These are phyloP conservation scores for Albula glossodonta DNA, from an alignment of 2,113 vertebrate species.

Conservation along the genomic window DNA sequence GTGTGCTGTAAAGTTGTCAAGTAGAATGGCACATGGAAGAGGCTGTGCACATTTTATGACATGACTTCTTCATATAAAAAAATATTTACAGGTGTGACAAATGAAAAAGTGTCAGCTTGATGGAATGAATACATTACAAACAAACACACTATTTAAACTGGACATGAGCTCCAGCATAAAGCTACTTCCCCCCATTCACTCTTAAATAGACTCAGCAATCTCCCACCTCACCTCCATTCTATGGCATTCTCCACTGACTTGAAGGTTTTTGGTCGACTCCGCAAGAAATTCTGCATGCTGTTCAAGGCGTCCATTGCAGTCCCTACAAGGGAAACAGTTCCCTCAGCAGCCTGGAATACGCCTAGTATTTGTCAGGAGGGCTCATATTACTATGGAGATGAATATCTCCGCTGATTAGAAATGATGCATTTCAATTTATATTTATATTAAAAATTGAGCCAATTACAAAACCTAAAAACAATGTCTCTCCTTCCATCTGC, in stretches of 20 bases:
- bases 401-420: background rate
- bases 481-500: background rate
- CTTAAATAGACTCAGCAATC: background rate
- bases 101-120: background rate
- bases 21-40: background rate
- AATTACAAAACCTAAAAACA: background rate
- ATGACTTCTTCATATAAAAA: background rate
- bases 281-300: slow-evolving; percentile 98
- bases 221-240: slow-evolving; percentile 87
- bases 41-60: background rate
- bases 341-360: background rate
- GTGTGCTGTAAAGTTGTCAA: background rate
- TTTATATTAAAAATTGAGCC: background rate
- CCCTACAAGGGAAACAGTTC: slow-evolving; percentile 63
- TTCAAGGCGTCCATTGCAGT: slow-evolving; percentile 98
- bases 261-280: slow-evolving; percentile 95
- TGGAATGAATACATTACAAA: background rate
- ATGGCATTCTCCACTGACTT: slow-evolving; percentile 96
- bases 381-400: background rate
- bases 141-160: too few species aligned
- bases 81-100: background rate
- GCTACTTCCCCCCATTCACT: background rate
- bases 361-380: background rate
- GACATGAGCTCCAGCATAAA: background rate
- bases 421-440: too few species aligned